These are phyloP conservation scores for Mycogona germanica DNA, from an alignment of 2,888 invertebrate species.

Conservation along the genomic window DNA sequence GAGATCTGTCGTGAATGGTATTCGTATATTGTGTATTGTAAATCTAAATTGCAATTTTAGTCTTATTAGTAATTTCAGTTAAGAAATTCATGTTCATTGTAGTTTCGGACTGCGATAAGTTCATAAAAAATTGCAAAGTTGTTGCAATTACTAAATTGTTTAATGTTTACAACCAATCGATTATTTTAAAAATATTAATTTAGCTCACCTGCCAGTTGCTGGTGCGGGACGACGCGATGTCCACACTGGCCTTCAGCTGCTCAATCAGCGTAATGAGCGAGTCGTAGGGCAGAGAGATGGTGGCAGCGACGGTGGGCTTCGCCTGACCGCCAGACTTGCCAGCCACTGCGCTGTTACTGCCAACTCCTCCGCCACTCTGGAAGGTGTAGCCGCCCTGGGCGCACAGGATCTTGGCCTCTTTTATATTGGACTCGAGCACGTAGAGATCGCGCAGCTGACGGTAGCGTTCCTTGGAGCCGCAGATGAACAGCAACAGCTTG, in stretches of 20 bases:
- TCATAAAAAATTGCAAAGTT: too few relatives aligned
- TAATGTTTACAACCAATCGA: too few relatives aligned
- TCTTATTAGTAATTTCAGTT: too few relatives aligned
- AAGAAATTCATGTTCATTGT: too few relatives aligned
- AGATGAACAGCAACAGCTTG: conserved; percentile 79
- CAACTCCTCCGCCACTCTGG: too few relatives aligned
- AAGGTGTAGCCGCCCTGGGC: conserved; percentile 2
- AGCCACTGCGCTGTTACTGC: conserved; percentile 15
- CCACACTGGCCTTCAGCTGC: conserved; percentile 84
- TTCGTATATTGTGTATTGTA: too few relatives aligned
- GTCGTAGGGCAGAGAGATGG: conserved; percentile 59
- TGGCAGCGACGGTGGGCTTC: background rate
- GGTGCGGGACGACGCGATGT: conserved; percentile 79
- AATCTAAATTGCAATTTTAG: too few relatives aligned
- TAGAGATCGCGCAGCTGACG: conserved; percentile 86
- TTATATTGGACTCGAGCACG: conserved; percentile 75
- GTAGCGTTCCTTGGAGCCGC: conserved; percentile 92
- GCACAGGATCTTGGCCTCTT: conserved; percentile 30
- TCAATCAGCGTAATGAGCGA: conserved; percentile 88
- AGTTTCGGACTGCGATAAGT: too few relatives aligned
- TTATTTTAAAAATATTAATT: too few relatives aligned
- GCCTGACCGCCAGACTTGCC: background rate
- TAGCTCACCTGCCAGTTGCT: conserved; percentile 99
- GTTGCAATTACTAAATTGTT: too few relatives aligned
- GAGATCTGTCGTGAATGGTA: too few relatives aligned